These are phyloP conservation scores for Euwallacea similis DNA, from an alignment of 1,140 invertebrate species.

Conservation along the genomic window DNA sequence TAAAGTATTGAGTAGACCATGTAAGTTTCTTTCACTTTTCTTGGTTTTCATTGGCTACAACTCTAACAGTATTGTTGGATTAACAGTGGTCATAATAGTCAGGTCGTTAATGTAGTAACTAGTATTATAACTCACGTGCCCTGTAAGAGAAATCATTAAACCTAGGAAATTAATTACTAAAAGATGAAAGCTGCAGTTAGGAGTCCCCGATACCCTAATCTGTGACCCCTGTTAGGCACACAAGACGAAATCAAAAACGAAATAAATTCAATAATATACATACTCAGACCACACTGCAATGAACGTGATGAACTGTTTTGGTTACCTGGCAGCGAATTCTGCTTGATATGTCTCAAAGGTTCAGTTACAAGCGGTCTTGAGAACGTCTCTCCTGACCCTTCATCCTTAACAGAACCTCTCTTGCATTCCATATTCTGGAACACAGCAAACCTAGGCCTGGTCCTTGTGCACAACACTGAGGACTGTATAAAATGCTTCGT, in stretches of 20 bases:
- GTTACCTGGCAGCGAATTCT: conserved; percentile 43
- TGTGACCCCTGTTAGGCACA: too few relatives aligned
- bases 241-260: conserved; percentile 13
- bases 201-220: too few relatives aligned
- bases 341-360: conserved; percentile 15
- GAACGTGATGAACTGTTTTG: conserved; percentile 48
- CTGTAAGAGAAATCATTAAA: too few relatives aligned
- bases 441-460: conserved; percentile 67
- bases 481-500: conserved; percentile 84
- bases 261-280: conserved; percentile 31
- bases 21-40: conserved; percentile 33
- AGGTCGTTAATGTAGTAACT: too few relatives aligned
- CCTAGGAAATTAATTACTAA: too few relatives aligned
- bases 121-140: too few relatives aligned
- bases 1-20: conserved; percentile 46
- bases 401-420: conserved; percentile 37
- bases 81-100: too few relatives aligned
- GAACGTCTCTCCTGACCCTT: conserved; percentile 23
- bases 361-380: conserved; percentile 27
- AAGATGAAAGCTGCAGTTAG: too few relatives aligned
- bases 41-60: too few relatives aligned
- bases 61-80: too few relatives aligned
- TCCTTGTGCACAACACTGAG: conserved; percentile 74
- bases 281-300: conserved; percentile 46
- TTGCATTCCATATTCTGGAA: conserved; percentile 73